Evolutionary conservation across 2,888 invertebrate genomes (phyloP).

Genomic region (Crepidodera aurea): DNA sequence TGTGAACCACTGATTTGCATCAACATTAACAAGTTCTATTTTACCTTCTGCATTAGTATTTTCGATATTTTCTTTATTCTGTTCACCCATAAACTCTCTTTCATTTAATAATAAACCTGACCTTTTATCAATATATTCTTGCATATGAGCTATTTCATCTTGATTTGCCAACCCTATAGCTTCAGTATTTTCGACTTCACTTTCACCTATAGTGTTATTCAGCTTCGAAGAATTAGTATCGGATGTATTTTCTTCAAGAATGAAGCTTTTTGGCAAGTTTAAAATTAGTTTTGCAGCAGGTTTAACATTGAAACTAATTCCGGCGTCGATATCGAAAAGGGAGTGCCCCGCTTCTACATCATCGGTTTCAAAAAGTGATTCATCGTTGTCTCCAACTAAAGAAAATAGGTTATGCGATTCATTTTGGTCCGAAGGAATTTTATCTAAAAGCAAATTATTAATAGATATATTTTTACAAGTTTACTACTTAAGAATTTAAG

Average conservation of each 20-base stretch:
- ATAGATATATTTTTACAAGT: too few relatives aligned
- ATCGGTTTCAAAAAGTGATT: constrained; percentile 27
- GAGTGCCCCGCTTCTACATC: constrained; percentile 24
- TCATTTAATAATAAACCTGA: neutral
- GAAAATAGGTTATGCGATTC: constrained; percentile 21
- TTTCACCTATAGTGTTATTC: neutral
- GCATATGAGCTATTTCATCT: constrained; percentile 10
- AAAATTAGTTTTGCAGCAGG: constrained; percentile 19
- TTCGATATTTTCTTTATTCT: too few relatives aligned
- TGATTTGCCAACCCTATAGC: neutral
- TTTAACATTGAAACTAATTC: neutral
- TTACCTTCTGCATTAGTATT: too few relatives aligned
- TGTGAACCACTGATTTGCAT: neutral
- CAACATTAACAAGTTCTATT: constrained; percentile 5
- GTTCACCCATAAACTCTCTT: too few relatives aligned
- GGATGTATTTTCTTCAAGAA: neutral
- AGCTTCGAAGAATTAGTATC: neutral
- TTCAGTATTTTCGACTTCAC: neutral
- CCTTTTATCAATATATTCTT: constrained; percentile 13
- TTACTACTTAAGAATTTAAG: too few relatives aligned
- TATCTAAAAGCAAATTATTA: neutral
- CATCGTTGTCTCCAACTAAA: constrained; percentile 20
- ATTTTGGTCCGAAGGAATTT: neutral
- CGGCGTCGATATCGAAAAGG: constrained; percentile 17
- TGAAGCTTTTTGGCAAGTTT: constrained; percentile 25